Evolutionary conservation across 2,888 invertebrate genomes (phyloP), one percentile per base, ranked within the genome.

Genomic region (Caprella mutica): DNA sequence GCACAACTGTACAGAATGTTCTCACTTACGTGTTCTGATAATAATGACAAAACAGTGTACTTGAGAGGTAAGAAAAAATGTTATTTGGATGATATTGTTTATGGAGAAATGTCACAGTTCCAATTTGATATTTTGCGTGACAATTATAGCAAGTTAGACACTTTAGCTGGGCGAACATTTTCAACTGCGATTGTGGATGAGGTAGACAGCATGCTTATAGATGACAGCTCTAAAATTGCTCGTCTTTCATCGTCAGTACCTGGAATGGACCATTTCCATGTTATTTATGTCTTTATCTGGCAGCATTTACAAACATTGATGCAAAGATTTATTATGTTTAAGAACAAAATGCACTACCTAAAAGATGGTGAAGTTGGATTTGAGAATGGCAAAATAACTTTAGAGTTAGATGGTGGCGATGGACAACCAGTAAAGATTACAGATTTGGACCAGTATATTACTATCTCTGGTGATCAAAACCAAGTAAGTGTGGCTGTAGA

Each of bases 91-190:
- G 40, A 40, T 21, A 14, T 40, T 8, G 40, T 40, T 14, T 40
- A 40, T 40, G 40, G 40, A 6, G 40, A 40, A 40, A 40, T 40
- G 40, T 40, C 40, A 3, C 40, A 40, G n/a, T 40, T 40, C n/a
- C n/a, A n/a, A n/a, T n/a, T n/a, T n/a, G n/a, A n/a, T n/a, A n/a
- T 40, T 40, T 21, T 40, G 8, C n/a, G 40, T n/a, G 40, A 40
- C n/a, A 40, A 40, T 40, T 40, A 40, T 21, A 40, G 40, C 40
- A 40, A 40, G n/a, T 40, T 40, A 40, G 40, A 21, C 8, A 40
- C 40, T 17, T 21, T 40, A 8, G 40, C 17, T 8, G 40, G 40
- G n/a, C 6, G 40, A 5, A 40, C n/a, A 40, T 40, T 14, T n/a
- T 17, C 5, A 5, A n/a, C n/a, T 6, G 40, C 40, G 6, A 5